Conservation (phyloP, 2,113 vertebrate species). For the Cepphus grylle region DNA sequence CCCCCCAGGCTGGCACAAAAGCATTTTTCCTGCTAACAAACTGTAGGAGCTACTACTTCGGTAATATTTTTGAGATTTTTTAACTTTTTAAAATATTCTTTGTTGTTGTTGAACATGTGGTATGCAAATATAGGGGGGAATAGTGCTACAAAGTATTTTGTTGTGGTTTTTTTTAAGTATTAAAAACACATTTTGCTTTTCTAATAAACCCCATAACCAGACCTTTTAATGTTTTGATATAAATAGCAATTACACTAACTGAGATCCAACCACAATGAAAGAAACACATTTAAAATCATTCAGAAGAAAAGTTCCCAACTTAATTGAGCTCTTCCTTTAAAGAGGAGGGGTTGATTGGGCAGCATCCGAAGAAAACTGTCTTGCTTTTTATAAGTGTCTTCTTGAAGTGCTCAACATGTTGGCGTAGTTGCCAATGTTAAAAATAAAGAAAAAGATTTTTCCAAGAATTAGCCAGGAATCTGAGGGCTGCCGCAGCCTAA, state of each 20-base stretch:
- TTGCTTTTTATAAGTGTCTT: background rate
- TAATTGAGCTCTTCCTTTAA: slow-evolving; percentile 27
- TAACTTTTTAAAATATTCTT: slow-evolving; percentile 12
- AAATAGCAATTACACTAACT: slow-evolving; percentile 50
- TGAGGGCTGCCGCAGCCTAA: background rate
- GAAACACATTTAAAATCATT: background rate
- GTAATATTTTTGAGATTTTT: slow-evolving; percentile 35
- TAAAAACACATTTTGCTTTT: slow-evolving; percentile 60
- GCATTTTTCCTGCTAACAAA: background rate
- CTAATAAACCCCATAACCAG: slow-evolving; percentile 48
- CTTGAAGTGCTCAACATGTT: background rate
- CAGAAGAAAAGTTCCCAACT: background rate
- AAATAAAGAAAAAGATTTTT: background rate
- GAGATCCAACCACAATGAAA: slow-evolving; percentile 9
- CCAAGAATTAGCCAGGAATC: background rate
- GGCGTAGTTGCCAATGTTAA: background rate
- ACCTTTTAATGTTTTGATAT: slow-evolving; percentile 45
- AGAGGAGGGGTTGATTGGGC: background rate
- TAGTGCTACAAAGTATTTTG: slow-evolving; percentile 21
- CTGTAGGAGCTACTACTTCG: background rate
- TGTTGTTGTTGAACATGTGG: slow-evolving; percentile 26
- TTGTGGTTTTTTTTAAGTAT: slow-evolving; percentile 54
- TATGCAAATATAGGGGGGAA: slow-evolving; percentile 56
- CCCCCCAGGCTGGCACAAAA: background rate
- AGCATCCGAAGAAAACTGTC: background rate